Evolutionary conservation across 2,888 invertebrate species (phyloP).

Genomic region (Tenthredo amoena): DNA sequence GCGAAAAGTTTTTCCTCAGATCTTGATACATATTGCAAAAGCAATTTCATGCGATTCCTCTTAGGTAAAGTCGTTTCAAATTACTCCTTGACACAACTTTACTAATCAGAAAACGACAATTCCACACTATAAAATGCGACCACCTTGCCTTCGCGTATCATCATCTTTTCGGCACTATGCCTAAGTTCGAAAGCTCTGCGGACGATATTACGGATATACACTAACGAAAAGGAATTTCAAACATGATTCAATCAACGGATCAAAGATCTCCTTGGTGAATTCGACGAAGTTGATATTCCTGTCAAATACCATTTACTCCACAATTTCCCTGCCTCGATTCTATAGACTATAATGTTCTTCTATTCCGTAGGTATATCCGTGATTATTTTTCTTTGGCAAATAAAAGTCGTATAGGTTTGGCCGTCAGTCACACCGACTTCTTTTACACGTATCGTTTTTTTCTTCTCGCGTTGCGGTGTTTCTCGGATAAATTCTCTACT

Average conservation of each 20-base stretch:
- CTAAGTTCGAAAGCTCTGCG: no score
- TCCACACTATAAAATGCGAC: neutral
- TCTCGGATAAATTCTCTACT: neutral
- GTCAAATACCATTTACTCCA: neutral
- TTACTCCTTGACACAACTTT: conserved; percentile 16
- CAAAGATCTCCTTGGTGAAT: neutral
- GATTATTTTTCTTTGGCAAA: conserved; percentile 20
- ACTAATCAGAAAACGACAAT: neutral
- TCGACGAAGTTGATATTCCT: neutral
- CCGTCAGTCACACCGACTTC: neutral
- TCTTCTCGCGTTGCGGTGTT: neutral
- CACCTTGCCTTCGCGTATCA: neutral
- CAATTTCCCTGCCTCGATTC: neutral
- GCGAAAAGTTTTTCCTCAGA: conserved; percentile 20
- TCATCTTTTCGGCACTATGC: no score
- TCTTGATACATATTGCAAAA: neutral
- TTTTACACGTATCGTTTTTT: neutral
- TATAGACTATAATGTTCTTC: neutral
- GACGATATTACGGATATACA: neutral
- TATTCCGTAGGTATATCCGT: neutral
- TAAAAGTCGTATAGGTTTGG: neutral
- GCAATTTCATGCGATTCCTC: conserved; percentile 1
- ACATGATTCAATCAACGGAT: neutral
- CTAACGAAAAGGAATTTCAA: neutral
- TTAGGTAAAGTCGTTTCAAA: neutral